Base-by-base conservation (phyloP, 2,797 vertebrate genomes). In the Gymnocypris eckloni region DNA sequence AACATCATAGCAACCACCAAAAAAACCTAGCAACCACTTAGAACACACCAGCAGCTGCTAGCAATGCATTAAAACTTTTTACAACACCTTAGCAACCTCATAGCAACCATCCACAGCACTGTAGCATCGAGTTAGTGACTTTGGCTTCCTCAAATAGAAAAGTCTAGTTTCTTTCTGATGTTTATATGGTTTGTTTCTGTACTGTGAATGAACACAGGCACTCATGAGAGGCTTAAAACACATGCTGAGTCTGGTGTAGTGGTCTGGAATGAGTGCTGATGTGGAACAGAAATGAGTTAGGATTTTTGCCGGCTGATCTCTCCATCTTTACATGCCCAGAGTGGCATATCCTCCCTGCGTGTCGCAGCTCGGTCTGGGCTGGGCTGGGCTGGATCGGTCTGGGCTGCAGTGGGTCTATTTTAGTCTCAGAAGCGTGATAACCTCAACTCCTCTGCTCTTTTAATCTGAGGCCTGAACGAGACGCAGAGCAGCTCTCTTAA, bases 401-500 rank as follows among this genome's bases (percentile, higher is more conserved):
- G 81, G 81, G 73, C 79, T 90, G 90, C 91, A 92, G 92, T 87
- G 91, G 81, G 70, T 94, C 95, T 96, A 96, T 95, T 96, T 95
- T 93, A 90, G 95, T 95, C 90, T 83, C 90, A 92, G 86, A 91
- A 94, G 93, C 88, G 89, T 91, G 95, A 96, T 95, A 95, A 96
- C 95, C 95, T 93, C 92, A 90, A 95, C 93, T 92, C 91, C 92
- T 93, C 91, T 93, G 91, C 89, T 94, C 92, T 91, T 92, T 93
- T 94, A 94, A 94, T 95, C 93, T 94, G 89, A 92, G 91, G 69
- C 81, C 82, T 77, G 33, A 76, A 67, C 22, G 6, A 76, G 81
- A 66, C 77, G 78, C 79, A 56, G 50, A 77, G 61, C 72, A 52
- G 28, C 64, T 79, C 48, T 43, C 13, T 69, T 54, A 81, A 54